A percentile compares a stretch with the other conserved stretches of the same genome.
Evolutionary conservation across 2,888 invertebrate species (phyloP).

Genomic region (Phragmatobia fuliginosa): DNA sequence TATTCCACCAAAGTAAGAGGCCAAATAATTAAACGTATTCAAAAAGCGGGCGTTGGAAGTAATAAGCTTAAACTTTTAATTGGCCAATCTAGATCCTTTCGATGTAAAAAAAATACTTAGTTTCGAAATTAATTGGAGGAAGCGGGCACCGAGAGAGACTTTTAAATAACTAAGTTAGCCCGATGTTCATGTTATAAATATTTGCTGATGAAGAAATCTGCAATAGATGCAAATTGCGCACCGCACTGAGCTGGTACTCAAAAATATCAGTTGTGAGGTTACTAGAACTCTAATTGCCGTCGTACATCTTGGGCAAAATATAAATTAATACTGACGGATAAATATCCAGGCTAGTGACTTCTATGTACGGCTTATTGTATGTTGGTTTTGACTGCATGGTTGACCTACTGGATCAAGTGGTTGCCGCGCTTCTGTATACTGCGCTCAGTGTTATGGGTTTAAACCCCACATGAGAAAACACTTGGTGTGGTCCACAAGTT

Average conservation of each 20-base stretch:
- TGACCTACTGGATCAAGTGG: no score
- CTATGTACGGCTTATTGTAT: no score
- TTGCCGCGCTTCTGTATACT: no score
- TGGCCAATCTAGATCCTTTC: constrained; percentile 60
- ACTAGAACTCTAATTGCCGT: neutral
- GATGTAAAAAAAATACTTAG: constrained; percentile 45
- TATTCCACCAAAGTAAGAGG: constrained; percentile 41
- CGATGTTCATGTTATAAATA: constrained; percentile 31
- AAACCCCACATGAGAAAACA: no score
- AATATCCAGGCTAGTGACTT: neutral
- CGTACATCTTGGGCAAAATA: neutral
- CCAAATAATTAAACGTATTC: constrained; percentile 65
- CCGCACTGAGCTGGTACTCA: no score
- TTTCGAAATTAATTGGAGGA: constrained; percentile 51
- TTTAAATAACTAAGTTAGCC: constrained; percentile 46
- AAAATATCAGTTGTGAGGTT: no score
- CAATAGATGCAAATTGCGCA: constrained; percentile 24
- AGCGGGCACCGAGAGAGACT: constrained; percentile 44
- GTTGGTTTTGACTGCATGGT: no score
- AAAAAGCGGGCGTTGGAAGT: constrained; percentile 57
- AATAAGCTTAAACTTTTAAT: constrained; percentile 68
- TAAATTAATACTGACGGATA: neutral
- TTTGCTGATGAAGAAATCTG: constrained; percentile 36
- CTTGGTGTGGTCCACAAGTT: no score
- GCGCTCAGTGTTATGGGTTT: no score